Evolutionary conservation across 1,140 invertebrate genomes (phyloP).

Genomic region (Drosophila kikkawai): DNA sequence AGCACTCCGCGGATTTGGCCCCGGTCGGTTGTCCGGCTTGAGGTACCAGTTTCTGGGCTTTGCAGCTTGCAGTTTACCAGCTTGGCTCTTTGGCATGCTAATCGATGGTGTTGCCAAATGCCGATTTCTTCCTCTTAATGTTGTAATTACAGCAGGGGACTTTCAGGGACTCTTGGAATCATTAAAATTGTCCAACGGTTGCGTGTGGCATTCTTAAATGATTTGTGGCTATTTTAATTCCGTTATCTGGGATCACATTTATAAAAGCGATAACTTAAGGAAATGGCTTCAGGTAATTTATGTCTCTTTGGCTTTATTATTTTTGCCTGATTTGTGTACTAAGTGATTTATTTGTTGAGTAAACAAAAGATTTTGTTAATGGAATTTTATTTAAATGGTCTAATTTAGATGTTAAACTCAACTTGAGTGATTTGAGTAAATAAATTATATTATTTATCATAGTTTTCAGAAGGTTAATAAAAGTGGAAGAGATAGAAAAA

Average conservation of each 20-base stretch:
- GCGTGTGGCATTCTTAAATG: slow-evolving; percentile 7
- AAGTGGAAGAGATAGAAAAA: too few species aligned
- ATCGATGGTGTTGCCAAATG: slow-evolving; percentile 60
- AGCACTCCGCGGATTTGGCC: slow-evolving; percentile 23
- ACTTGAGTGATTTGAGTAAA: background rate
- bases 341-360: background rate
- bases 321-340: background rate
- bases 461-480: background rate
- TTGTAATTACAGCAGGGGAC: slow-evolving; percentile 25
- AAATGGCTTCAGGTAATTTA: slow-evolving; percentile 18
- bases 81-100: slow-evolving; percentile 50
- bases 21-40: slow-evolving; percentile 3
- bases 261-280: slow-evolving; percentile 11
- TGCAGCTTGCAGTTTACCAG: slow-evolving; percentile 12
- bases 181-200: slow-evolving; percentile 8
- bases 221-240: slow-evolving; percentile 12
- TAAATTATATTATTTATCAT: background rate
- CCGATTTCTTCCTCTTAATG: slow-evolving; percentile 12
- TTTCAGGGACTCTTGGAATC: background rate
- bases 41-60: slow-evolving; percentile 32
- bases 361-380: background rate
- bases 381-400: background rate
- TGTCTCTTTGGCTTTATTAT: slow-evolving; percentile 14
- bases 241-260: slow-evolving; percentile 17
- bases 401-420: background rate